phyloP scores from a whole-genome alignment of 2,797 vertebrate genomes.

The Zonotrichia albicollis region DNA sequence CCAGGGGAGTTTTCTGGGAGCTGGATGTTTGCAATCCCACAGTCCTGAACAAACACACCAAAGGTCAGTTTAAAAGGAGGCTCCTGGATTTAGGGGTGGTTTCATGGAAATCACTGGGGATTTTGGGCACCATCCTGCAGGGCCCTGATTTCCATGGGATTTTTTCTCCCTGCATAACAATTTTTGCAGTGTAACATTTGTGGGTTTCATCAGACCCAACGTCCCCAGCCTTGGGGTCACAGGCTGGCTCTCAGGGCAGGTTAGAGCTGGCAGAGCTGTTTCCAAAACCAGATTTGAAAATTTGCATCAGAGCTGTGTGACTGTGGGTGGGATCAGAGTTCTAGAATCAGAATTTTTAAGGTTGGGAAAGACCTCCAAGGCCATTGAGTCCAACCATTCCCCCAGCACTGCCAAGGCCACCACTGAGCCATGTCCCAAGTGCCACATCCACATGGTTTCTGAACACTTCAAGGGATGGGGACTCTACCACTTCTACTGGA shows the following conservation, averaged over 20 bases:
- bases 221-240: not conserved
- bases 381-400: accelerated
- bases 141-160: not conserved
- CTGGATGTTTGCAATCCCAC: accelerated
- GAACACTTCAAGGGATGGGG: not conserved
- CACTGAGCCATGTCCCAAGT: accelerated
- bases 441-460: accelerated
- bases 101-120: not conserved
- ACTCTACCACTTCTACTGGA: no score
- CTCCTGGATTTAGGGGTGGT: not conserved
- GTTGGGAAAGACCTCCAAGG: not conserved
- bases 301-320: accelerated
- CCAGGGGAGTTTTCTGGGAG: not conserved
- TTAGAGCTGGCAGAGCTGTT: not conserved
- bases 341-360: not conserved
- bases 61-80: not conserved
- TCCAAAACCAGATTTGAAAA: not conserved
- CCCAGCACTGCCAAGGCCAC: not conserved
- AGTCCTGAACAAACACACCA: not conserved
- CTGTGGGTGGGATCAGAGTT: not conserved
- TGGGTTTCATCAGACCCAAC: not conserved
- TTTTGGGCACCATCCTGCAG: not conserved
- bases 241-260: accelerated
- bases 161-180: not conserved
- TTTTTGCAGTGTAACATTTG: not conserved